Conservation (phyloP, 2,113 vertebrate species). For the Sinocyclocheilus maitianheensis region DNA sequence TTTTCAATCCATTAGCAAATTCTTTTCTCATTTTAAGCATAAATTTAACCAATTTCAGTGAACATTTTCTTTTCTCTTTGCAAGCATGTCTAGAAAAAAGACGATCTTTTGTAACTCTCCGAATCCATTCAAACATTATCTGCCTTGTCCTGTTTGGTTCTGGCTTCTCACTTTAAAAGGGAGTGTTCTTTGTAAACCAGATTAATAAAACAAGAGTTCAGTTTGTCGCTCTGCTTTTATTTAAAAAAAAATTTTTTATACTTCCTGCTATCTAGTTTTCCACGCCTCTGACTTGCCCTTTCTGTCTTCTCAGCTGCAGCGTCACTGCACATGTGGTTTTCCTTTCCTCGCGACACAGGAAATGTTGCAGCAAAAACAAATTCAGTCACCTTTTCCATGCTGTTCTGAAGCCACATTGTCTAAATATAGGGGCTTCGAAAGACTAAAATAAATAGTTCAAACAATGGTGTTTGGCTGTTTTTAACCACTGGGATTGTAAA, state of each 20-base stretch:
- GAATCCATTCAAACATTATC: not conserved
- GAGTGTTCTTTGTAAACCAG: slow-evolving; percentile 15
- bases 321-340: slow-evolving; percentile 77
- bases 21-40: not conserved
- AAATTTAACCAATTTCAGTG: no score
- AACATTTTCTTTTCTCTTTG: not conserved
- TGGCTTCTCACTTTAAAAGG: slow-evolving; percentile 13
- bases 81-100: no score
- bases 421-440: slow-evolving; percentile 73
- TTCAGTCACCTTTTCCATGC: slow-evolving; percentile 81
- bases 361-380: slow-evolving; percentile 77
- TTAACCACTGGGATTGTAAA: slow-evolving; percentile 51
- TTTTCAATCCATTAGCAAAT: not conserved
- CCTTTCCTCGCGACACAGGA: slow-evolving; percentile 73
- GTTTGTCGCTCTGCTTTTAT: slow-evolving; percentile 15
- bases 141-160: not conserved
- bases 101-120: not conserved
- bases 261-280: slow-evolving; percentile 79
- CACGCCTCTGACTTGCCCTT: slow-evolving; percentile 68
- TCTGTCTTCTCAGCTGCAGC: slow-evolving; percentile 67
- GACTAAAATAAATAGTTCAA: slow-evolving; percentile 75
- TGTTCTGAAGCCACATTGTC: slow-evolving; percentile 69
- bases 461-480: slow-evolving; percentile 60
- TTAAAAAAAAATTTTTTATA: not conserved
- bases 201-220: slow-evolving; percentile 46